Evolutionary conservation across 1,140 invertebrate species (phyloP), one percentile per base, ranked within the genome.

Genomic region (Drosophila ogumai): DNA sequence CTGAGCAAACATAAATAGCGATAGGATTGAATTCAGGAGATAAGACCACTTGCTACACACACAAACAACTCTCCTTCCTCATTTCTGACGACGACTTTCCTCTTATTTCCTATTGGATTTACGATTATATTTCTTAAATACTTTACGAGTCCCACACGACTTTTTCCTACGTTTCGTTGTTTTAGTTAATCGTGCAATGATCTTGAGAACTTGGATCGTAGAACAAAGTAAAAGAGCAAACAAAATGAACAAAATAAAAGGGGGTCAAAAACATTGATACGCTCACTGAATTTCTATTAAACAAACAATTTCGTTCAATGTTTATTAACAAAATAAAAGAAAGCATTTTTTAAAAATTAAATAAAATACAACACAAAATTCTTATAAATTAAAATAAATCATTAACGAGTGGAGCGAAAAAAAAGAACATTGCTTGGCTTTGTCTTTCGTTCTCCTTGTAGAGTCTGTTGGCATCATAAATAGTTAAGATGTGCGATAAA

Each of bases 101-200:
- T n/a, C n/a, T n/a, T n/a, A n/a, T n/a, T n/a, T n/a, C n/a, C n/a
- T n/a, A n/a, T n/a, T 6, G 31, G 49, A 34, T 72, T 57, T 34
- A 72, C 38, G 22, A 41, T 69, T 44, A 54, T 41, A 66, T 34
- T 58, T 41, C 31, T 31, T 17, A 47, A 71, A 49, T 19, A 17
- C 8, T 69, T 38, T 44, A 38, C 19, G 32, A 36, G 22, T 34
- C 38, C 54, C 36, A 60, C 54, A 47, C 41, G 34, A 71, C 54
- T 58, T 49, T 50, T 49, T 38, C n/a, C 19, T 22, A 6, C 36
- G 41, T 47, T 72, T 59, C 65, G 81, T 74, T 86, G 78, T 36
- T 66, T 85, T 84, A 65, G 73, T 86, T 81, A 86, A 84, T 84
- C 81, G 81, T 66, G 77, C 81, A 64, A 69, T 79, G 81, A 77